A percentile compares a stretch with the other conserved stretches of the same genome.
These are phyloP conservation scores for Proterorhinus semilunaris DNA, from an alignment of 2,113 vertebrate species.

Conservation along the genomic window DNA sequence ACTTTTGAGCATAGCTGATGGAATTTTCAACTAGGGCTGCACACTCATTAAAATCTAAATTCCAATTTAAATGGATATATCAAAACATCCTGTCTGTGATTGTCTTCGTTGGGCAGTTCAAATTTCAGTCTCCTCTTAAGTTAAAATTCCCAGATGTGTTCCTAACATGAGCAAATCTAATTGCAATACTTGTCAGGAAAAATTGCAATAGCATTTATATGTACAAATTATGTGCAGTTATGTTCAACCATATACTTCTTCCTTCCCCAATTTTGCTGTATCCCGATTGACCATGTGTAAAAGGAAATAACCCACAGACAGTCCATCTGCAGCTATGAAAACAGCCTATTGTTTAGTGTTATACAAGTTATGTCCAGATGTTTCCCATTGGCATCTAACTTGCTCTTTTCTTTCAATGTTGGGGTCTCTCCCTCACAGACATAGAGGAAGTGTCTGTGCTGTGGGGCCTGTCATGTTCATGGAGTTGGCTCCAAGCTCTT, in stretches of 20 bases:
- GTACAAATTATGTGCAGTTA: too few species aligned
- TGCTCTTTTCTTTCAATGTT: conserved; percentile 30
- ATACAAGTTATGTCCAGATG: conserved; percentile 60
- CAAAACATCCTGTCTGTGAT: too few species aligned
- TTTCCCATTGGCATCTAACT: conserved; percentile 57
- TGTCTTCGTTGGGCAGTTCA: too few species aligned
- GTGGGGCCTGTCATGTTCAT: conserved; percentile 17
- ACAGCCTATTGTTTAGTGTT: conserved; percentile 49
- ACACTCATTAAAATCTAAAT: too few species aligned
- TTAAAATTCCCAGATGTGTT: too few species aligned
- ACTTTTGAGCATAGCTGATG: too few species aligned
- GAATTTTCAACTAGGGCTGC: too few species aligned
- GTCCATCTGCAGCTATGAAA: conserved; percentile 33
- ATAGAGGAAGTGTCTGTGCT: conserved; percentile 16
- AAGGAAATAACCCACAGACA: conserved; percentile 12
- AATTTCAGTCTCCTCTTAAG: too few species aligned
- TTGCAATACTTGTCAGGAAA: too few species aligned
- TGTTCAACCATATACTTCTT: background rate
- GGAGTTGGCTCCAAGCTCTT: conserved; percentile 28
- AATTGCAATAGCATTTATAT: too few species aligned
- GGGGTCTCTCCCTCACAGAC: conserved; percentile 17
- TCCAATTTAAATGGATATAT: too few species aligned
- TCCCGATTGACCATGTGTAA: conserved; percentile 2
- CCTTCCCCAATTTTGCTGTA: conserved; percentile 3
- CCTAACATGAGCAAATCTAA: too few species aligned